Evolutionary conservation across 2,888 invertebrate genomes (phyloP), one percentile per base, ranked within the genome.

Genomic region (Pemphredon lugubris): DNA sequence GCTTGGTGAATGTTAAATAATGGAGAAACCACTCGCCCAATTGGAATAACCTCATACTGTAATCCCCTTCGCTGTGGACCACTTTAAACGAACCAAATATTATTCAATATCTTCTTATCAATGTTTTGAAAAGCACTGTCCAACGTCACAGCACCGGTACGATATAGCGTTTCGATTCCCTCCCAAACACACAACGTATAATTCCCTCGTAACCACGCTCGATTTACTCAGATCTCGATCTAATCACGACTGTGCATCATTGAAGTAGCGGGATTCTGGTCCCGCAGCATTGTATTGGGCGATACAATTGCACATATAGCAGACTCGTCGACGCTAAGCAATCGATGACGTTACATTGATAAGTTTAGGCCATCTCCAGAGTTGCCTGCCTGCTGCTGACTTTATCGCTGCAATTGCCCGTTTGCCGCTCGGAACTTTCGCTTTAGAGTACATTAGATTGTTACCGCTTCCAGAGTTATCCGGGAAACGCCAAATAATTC

Each of bases 341-440:
- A 84, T 86, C 82, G 81, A 84, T 84, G 77, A 85, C 84, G 83
- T 87, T 76, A 74, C 67, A 84, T 83, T 84, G 84, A 78, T 73
- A 57, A 83, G 82, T 87, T 86, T 89, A 89, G 89, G 89, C 89
- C 89, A 89, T 89, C 89, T 89, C 89, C 89, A 89, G 88, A 89
- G 89, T 89, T 89, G 88, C 88, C 89, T 87, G 87, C 79, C 81
- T 85, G 83, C 83, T 79, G 78, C 67, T 73, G 32, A 32, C 11
- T 55, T 16, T 54, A 63, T 57, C 23, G 64, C 61, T 58, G 66
- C 60, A 13, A 53, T 51, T 61, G 32, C 23, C 34, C 37, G 21
- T 23, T 51, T 47, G 67, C 67, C 54, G 61, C 51, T 64, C n/a
- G 32, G 32, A 40, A 37, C 53, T 55, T 32, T 30, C 45, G 59